Evolutionary conservation across 2,888 invertebrate genomes (phyloP).

Genomic region (Caenorhabditis zanzibari): DNA sequence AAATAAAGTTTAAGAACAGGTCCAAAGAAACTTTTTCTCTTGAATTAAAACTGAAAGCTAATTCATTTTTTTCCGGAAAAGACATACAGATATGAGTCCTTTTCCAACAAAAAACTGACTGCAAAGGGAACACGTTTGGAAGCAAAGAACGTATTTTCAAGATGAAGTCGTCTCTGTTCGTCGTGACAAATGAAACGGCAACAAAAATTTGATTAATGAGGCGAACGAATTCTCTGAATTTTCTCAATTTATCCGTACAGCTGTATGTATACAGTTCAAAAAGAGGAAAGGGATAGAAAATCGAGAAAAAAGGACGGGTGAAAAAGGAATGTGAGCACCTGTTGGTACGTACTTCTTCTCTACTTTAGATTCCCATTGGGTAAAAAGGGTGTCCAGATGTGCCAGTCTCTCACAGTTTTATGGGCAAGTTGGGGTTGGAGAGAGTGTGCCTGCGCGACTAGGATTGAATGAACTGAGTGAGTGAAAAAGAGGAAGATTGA

Average conservation of each 20-base stretch:
- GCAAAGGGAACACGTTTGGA: conserved; percentile 51
- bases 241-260: not conserved
- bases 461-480: conserved; percentile 7
- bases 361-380: conserved; percentile 13
- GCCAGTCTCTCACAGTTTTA: conserved; percentile 60
- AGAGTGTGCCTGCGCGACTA: conserved; percentile 18
- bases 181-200: conserved; percentile 50
- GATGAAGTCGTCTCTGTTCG: conserved; percentile 35
- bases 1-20: no score
- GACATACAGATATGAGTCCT: not conserved
- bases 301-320: not conserved
- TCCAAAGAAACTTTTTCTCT: no score
- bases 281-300: conserved; percentile 4
- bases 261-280: conserved; percentile 3
- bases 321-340: conserved; percentile 43
- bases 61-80: not conserved
- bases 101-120: conserved; percentile 3
- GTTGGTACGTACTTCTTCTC: conserved; percentile 12
- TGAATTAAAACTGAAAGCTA: not conserved
- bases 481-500: conserved; percentile 22
- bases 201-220: conserved; percentile 64
- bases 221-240: conserved; percentile 41
- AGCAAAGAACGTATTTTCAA: conserved; percentile 36
- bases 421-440: conserved; percentile 47
- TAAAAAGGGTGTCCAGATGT: conserved; percentile 51